Evolutionary conservation across 2,113 vertebrate species (phyloP).

Genomic region (Mixornis gularis): DNA sequence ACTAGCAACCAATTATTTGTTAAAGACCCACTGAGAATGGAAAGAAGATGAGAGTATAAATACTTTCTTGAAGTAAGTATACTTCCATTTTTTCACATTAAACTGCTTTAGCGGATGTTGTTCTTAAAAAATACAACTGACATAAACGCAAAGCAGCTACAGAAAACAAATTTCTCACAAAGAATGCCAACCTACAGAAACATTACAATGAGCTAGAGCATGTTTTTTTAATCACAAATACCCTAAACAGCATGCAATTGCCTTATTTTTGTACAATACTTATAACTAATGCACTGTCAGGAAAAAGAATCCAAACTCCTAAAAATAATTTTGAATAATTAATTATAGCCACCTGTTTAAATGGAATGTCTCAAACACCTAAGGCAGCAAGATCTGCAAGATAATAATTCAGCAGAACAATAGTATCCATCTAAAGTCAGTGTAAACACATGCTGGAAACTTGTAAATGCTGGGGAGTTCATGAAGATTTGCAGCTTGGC

Average conservation of each 20-base stretch:
- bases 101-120: conserved; percentile 45
- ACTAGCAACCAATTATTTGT: neutral
- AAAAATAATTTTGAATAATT: conserved; percentile 53
- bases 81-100: conserved; percentile 57
- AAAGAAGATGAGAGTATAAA: neutral
- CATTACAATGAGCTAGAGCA: conserved; percentile 12
- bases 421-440: neutral
- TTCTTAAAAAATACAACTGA: conserved; percentile 49
- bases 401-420: conserved; percentile 3
- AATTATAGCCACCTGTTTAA: conserved; percentile 62
- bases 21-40: neutral
- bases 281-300: conserved; percentile 24
- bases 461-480: conserved; percentile 23
- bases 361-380: conserved; percentile 7
- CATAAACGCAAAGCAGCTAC: conserved; percentile 36
- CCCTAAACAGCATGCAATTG: conserved; percentile 11
- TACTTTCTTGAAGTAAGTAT: conserved; percentile 45
- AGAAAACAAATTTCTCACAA: conserved; percentile 48
- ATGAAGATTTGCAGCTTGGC: neutral
- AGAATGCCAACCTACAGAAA: conserved; percentile 41
- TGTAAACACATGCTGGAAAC: conserved; percentile 39
- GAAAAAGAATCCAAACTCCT: conserved; percentile 5
- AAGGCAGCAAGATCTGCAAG: conserved; percentile 21
- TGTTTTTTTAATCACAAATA: conserved; percentile 52
- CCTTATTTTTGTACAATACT: conserved; percentile 45